These are phyloP conservation scores for Himalopsyche anomala DNA, from an alignment of 2,888 invertebrate species.

Conservation along the genomic window DNA sequence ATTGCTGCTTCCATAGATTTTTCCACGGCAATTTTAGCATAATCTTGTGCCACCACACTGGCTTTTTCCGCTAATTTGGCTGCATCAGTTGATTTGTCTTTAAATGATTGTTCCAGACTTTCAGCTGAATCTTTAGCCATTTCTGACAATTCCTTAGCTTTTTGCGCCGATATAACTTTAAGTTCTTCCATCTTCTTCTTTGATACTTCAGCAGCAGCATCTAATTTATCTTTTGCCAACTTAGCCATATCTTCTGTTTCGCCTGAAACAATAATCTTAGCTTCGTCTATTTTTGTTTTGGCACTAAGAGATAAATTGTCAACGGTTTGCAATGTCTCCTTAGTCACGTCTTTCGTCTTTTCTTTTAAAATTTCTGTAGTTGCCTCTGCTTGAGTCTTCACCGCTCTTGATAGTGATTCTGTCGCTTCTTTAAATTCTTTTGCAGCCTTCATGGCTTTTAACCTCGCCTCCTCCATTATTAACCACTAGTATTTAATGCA, in stretches of 20 bases:
- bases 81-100: constrained; percentile 43
- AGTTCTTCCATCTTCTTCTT: constrained; percentile 46
- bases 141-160: constrained; percentile 54
- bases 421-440: constrained; percentile 11
- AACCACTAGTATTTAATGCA: too few relatives aligned
- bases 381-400: constrained; percentile 6
- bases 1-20: constrained; percentile 33
- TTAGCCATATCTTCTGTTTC: constrained; percentile 47
- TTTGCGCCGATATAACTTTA: constrained; percentile 37
- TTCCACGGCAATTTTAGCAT: not conserved
- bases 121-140: constrained; percentile 51
- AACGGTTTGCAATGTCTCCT: constrained; percentile 7
- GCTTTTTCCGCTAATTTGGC: not conserved
- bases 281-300: constrained; percentile 33
- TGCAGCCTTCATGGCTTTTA: constrained; percentile 19
- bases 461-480: not conserved
- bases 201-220: constrained; percentile 41
- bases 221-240: constrained; percentile 52
- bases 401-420: not conserved
- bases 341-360: constrained; percentile 31
- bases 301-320: constrained; percentile 38
- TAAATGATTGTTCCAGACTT: constrained; percentile 47
- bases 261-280: not conserved
- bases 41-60: not conserved
- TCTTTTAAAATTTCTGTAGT: constrained; percentile 44